Base-by-base conservation (phyloP, 2,888 invertebrate species). In the Gymnosoma rotundatum region DNA sequence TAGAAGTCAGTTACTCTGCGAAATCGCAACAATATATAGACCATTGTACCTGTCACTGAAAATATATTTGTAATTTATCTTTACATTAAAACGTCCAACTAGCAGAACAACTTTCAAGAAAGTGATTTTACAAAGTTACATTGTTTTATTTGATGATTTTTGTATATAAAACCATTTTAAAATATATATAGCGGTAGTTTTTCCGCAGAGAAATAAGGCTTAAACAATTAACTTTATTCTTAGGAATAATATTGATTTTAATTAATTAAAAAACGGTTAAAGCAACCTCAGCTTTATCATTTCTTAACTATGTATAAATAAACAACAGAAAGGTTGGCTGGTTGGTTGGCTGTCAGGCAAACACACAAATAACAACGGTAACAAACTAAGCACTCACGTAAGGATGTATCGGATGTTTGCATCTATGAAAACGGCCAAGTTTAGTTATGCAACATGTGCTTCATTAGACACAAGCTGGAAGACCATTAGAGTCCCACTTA, bases 371-470 rank as follows among this genome's bases (percentile, higher is more conserved):
- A 75, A 61, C 4, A 42, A 60, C 21, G 16, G 32, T 21, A n/a
- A 66, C 56, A 66, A 48, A 45, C 36, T 6, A 32, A 32, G 50
- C 66, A 58, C 36, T 58, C 12, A 21, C 18, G 21, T 25, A 42
- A 58, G 56, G 63, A 75, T 69, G 60, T 67, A 74, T 42, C 12
- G 42, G 4, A 42, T 42, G 42, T 10, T 42, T 42, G 10, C 12
- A 42, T 63, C 63, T 75, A 20, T 38, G 12, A 61, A 61, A 78
- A 18, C 54, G 36, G 25, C 52, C 36, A 58, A 74, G 25, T 45
- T 80, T 54, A 54, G 69, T 63, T 81, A 69, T 63, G 74, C 80
- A 74, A 81, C 80, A 81, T 82, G 81, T 76, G 75, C 75, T 81
- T 75, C 74, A 81, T 81, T 81, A 81, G 74, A 80, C 54, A 48